Evolutionary conservation across 2,113 vertebrate species (phyloP), one percentile per base, ranked within the genome.

Genomic region (Tringa solitaria): DNA sequence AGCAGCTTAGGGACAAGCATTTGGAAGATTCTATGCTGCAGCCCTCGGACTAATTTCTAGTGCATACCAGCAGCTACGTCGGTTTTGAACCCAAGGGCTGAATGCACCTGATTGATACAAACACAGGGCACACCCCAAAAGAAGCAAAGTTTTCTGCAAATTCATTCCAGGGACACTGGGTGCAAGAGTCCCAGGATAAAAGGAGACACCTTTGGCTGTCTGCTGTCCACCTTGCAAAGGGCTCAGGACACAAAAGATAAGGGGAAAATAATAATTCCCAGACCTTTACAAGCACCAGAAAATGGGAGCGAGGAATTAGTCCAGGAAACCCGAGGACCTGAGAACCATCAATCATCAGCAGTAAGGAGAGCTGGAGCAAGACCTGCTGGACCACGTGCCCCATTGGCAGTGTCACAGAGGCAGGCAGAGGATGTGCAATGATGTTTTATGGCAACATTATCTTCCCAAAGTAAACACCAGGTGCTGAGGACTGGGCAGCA

Each of bases 401-500:
- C 32, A 16, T 24, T 57, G 64, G 35, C 74, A 60, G 75, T 2
- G 0, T 76, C 61, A n/a, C 56, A 6, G 35, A 4, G 1, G 23
- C 63, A 60, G 41, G 67, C 39, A 26, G 69, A 72, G 60, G 41
- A 73, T 5, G 2, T 20, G 26, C 2, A 3, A 37, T 8, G 28
- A 37, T 63, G 43, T 78, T 32, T 70, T 56, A 87, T 21, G 14
- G 51, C 20, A 24, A 17, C 0, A 3, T 26, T 35, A 46, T 67
- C 73, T 63, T 84, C 46, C 45, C 56, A 50, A 48, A 75, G 41
- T 53, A 57, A 83, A 70, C 24, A 33, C 1, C 0, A 1, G n/a
- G 33, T 0, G 0, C 60, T 0, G 4, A n/a, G 60, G 50, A 35
- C 43, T 3, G 6, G 37, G 51, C 2, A 1, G 37, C 26, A 32